A percentile compares a stretch with the other conserved stretches of the same genome.
Conservation (phyloP, 1,140 invertebrate species). For the Drosophila parabipectinata region DNA sequence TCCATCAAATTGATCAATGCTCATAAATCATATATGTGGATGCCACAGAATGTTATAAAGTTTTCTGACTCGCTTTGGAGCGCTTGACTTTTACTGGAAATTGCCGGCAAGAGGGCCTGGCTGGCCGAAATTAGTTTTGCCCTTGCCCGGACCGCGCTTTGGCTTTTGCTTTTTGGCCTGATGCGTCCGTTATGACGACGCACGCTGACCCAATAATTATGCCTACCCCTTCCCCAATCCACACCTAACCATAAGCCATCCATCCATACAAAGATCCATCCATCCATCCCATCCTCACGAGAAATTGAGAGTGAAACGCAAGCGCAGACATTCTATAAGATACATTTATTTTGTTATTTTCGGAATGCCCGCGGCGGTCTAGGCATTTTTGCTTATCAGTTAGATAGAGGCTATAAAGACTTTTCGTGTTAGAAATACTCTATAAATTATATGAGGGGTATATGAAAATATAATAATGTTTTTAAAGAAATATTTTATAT, state of each 20-base stretch:
- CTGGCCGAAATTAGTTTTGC: slow-evolving; percentile 74
- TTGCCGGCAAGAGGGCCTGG: slow-evolving; percentile 59
- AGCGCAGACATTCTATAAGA: slow-evolving; percentile 52
- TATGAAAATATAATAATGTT: background rate
- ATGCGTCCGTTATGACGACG: slow-evolving; percentile 50
- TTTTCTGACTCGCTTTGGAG: slow-evolving; percentile 19
- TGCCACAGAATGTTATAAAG: slow-evolving; percentile 52
- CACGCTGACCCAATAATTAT: slow-evolving; percentile 80
- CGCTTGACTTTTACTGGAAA: slow-evolving; percentile 68
- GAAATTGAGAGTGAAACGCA: slow-evolving; percentile 79
- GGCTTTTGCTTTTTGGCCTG: background rate
- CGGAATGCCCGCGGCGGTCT: slow-evolving; percentile 37
- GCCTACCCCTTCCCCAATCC: slow-evolving; percentile 17
- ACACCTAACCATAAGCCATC: slow-evolving; percentile 25
- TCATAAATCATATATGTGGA: slow-evolving; percentile 74
- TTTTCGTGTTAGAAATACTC: slow-evolving; percentile 54
- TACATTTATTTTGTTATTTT: slow-evolving; percentile 45
- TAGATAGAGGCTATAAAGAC: slow-evolving; percentile 20
- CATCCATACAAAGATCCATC: background rate
- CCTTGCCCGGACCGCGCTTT: slow-evolving; percentile 31
- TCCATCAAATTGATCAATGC: slow-evolving; percentile 82
- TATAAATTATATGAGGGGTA: slow-evolving; percentile 6
- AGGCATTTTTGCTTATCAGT: slow-evolving; percentile 73
- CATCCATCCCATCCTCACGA: slow-evolving; percentile 33
- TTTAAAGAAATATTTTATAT: too few species aligned